phyloP scores from a whole-genome alignment of 2,888 invertebrate species.

The Watsonalla cultraria region DNA sequence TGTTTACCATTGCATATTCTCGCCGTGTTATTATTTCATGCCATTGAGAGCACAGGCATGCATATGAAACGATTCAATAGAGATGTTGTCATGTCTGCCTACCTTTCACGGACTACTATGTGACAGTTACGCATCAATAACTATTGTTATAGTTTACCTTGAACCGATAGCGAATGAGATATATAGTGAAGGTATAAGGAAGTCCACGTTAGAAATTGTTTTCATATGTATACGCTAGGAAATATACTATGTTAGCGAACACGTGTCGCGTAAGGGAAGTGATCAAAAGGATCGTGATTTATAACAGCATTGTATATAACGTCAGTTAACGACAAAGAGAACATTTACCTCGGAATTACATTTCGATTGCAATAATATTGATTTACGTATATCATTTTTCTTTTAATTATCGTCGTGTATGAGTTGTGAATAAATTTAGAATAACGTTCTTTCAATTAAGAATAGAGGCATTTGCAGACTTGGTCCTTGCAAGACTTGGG shows the following conservation, averaged over 20 bases:
- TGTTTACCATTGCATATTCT: conserved; percentile 53
- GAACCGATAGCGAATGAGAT: conserved; percentile 30
- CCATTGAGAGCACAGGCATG: conserved; percentile 51
- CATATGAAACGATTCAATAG: conserved; percentile 70
- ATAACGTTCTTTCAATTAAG: too few species aligned
- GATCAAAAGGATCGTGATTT: neutral
- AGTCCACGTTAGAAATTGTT: conserved; percentile 6
- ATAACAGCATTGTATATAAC: neutral
- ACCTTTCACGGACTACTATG: conserved; percentile 48
- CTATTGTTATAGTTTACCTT: conserved; percentile 58
- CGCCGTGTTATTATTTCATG: conserved; percentile 56
- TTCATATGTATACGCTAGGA: neutral
- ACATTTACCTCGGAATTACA: too few species aligned
- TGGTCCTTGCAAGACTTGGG: too few species aligned
- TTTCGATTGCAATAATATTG: too few species aligned
- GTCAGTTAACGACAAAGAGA: neutral
- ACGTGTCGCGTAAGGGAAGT: neutral
- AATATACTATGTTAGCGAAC: neutral
- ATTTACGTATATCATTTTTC: too few species aligned
- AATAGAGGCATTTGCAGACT: too few species aligned
- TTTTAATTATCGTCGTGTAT: too few species aligned
- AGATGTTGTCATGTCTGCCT: conserved; percentile 63
- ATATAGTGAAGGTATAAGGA: conserved; percentile 16
- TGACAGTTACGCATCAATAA: conserved; percentile 53
- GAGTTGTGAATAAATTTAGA: too few species aligned